Evolutionary conservation across 2,113 vertebrate genomes (phyloP).

Genomic region (Hirundichthys speculiger): DNA sequence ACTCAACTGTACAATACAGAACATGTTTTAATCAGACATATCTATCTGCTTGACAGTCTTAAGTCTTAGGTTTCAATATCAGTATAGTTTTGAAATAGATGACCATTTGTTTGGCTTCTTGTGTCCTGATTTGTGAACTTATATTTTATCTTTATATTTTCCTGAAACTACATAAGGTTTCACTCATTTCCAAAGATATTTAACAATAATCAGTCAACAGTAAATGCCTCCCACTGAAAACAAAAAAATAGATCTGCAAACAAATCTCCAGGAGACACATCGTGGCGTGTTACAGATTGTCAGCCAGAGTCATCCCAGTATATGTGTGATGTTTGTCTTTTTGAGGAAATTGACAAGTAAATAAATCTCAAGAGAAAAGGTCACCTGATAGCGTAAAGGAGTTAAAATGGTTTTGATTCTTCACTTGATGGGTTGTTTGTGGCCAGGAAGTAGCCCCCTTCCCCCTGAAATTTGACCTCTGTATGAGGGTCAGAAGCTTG

Average conservation of each 20-base stretch:
- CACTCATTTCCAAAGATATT: constrained; percentile 11
- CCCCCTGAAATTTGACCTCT: constrained; percentile 65
- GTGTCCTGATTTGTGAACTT: constrained; percentile 28
- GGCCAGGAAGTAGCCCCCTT: constrained; percentile 58
- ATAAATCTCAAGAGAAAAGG: constrained; percentile 37
- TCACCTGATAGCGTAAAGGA: constrained; percentile 43
- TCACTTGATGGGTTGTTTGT: constrained; percentile 60
- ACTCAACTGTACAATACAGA: constrained; percentile 37
- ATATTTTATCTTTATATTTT: constrained; percentile 9
- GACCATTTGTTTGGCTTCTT: constrained; percentile 3
- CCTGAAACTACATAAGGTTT: background rate
- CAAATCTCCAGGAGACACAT: constrained; percentile 24
- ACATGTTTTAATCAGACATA: constrained; percentile 27
- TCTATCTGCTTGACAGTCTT: constrained; percentile 14
- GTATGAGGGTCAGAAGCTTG: constrained; percentile 57
- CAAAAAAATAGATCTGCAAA: constrained; percentile 33
- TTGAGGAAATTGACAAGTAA: constrained; percentile 61
- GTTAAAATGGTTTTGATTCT: constrained; percentile 36
- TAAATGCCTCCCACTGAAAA: constrained; percentile 17
- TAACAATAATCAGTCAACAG: constrained; percentile 22
- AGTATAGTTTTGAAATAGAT: constrained; percentile 23
- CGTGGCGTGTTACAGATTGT: constrained; percentile 37
- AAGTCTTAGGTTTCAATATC: background rate
- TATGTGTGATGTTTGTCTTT: constrained; percentile 59
- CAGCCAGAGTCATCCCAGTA: constrained; percentile 51